phyloP scores from a whole-genome alignment of 2,888 invertebrate species.

The Tuberolachnus salignus region DNA sequence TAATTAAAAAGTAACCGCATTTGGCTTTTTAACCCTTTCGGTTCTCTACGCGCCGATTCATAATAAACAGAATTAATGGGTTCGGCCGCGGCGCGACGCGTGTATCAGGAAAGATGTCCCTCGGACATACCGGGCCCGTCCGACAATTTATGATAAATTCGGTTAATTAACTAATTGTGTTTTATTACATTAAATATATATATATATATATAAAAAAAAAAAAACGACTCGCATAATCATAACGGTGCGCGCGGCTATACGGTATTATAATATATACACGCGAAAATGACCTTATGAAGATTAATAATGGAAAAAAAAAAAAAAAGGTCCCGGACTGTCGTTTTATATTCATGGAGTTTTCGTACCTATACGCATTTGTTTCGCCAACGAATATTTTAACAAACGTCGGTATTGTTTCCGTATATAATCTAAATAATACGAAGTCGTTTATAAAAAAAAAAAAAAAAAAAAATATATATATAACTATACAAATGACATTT shows the following conservation, averaged over 20 bases:
- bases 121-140: slow-evolving; percentile 36
- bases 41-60: slow-evolving; percentile 28
- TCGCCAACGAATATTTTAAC: slow-evolving; percentile 33
- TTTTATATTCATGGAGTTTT: slow-evolving; percentile 55
- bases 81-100: background rate
- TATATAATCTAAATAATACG: slow-evolving; percentile 31
- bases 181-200: slow-evolving; percentile 23
- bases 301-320: slow-evolving; percentile 55
- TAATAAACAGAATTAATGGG: slow-evolving; percentile 54
- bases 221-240: slow-evolving; percentile 27
- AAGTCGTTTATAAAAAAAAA: slow-evolving; percentile 42
- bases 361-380: background rate
- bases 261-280: slow-evolving; percentile 16
- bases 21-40: slow-evolving; percentile 53
- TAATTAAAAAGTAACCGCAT: slow-evolving; percentile 55
- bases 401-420: slow-evolving; percentile 50
- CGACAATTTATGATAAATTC: slow-evolving; percentile 47
- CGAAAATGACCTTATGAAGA: slow-evolving; percentile 51
- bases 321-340: slow-evolving; percentile 50
- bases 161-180: slow-evolving; percentile 56
- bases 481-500: slow-evolving; percentile 49
- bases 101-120: slow-evolving; percentile 47
- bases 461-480: too few species aligned
- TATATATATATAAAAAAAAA: slow-evolving; percentile 5
- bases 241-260: background rate